These are phyloP conservation scores for Numenius arquata DNA, from an alignment of 2,113 vertebrate genomes.

Conservation along the genomic window DNA sequence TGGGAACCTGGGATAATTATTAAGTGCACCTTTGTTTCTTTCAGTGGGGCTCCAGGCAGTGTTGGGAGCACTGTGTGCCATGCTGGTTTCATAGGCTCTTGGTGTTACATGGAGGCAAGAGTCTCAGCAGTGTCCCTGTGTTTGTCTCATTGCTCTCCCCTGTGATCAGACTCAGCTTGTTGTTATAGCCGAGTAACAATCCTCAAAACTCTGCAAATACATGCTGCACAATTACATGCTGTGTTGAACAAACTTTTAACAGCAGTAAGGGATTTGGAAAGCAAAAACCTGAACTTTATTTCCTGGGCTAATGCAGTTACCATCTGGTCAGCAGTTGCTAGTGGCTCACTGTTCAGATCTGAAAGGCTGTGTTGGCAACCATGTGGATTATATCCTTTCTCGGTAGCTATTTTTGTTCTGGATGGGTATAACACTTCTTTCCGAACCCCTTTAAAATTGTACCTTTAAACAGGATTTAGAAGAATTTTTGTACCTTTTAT, in stretches of 20 bases:
- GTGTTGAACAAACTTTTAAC: neutral
- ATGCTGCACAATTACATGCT: neutral
- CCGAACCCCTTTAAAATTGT: neutral
- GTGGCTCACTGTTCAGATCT: neutral
- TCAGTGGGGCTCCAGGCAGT: neutral
- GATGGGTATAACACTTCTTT: neutral
- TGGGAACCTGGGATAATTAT: neutral
- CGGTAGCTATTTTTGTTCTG: neutral
- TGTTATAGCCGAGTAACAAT: neutral
- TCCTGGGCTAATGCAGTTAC: neutral
- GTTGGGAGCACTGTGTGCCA: neutral
- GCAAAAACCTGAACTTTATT: neutral
- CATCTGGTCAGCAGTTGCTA: neutral
- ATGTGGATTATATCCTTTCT: neutral
- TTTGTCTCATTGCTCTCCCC: neutral
- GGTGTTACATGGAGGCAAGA: neutral
- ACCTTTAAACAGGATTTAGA: neutral
- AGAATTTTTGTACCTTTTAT: neutral
- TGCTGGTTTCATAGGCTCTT: neutral
- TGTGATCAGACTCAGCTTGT: neutral
- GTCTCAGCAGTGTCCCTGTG: neutral
- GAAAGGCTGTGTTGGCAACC: neutral
- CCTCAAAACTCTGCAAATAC: neutral
- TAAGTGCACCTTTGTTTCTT: neutral
- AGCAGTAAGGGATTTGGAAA: neutral